phyloP scores from a whole-genome alignment of 2,888 invertebrate species.

The Ariolimax columbianus region DNA sequence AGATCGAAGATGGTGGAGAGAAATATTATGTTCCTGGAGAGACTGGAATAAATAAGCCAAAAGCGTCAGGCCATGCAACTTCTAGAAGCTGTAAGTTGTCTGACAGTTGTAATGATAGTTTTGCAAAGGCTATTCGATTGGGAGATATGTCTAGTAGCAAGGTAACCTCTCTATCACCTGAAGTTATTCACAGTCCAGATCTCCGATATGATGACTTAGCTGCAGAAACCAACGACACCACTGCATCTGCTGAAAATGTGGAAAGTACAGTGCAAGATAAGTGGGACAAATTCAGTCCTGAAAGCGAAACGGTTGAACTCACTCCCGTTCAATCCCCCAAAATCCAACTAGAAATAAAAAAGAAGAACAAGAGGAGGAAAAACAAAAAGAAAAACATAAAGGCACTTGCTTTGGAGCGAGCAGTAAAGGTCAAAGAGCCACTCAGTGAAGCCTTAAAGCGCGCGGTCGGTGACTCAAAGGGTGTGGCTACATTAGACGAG shows the following conservation, averaged over 20 bases:
- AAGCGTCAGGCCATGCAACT: too few relatives aligned
- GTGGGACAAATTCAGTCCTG: neutral
- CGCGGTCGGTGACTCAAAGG: neutral
- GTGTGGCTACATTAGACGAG: neutral
- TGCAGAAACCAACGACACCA: neutral
- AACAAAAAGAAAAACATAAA: constrained; percentile 4
- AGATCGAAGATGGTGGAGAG: too few relatives aligned
- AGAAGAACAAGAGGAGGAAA: constrained; percentile 17
- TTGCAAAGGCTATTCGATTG: neutral
- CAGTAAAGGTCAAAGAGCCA: constrained; percentile 5
- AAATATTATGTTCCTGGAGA: too few relatives aligned
- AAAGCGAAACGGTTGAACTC: neutral
- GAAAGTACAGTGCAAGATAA: neutral
- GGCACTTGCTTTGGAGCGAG: neutral
- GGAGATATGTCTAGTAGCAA: neutral
- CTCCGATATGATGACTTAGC: neutral
- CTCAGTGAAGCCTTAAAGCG: neutral
- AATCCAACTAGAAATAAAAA: neutral
- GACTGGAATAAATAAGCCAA: too few relatives aligned
- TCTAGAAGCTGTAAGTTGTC: neutral
- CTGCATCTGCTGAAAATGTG: neutral
- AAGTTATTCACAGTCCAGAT: neutral
- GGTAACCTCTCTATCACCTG: neutral
- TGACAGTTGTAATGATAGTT: neutral
- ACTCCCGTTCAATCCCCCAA: neutral